phyloP scores from a whole-genome alignment of 2,113 vertebrate genomes.

The Eidolon helvum region DNA sequence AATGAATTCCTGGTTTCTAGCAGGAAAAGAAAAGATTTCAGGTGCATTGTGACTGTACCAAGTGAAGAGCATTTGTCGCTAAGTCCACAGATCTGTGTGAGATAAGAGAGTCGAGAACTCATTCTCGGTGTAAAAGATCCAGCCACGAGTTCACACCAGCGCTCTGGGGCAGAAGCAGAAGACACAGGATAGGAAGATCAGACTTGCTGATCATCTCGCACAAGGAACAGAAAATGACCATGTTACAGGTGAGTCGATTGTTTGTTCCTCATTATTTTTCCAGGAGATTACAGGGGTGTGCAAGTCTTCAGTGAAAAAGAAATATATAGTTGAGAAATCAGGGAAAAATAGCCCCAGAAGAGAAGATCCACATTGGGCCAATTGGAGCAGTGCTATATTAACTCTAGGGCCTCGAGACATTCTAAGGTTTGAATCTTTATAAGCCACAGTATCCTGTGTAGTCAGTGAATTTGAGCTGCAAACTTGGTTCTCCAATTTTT shows the following conservation, averaged over 20 bases:
- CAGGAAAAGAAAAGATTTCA: background rate
- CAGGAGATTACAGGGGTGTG: background rate
- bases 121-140: background rate
- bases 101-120: background rate
- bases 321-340: background rate
- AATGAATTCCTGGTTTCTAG: background rate
- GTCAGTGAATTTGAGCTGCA: background rate
- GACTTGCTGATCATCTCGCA: background rate
- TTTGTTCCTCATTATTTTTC: background rate
- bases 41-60: background rate
- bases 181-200: background rate
- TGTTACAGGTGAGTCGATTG: slow-evolving; percentile 34
- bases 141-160: background rate
- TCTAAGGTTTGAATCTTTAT: background rate
- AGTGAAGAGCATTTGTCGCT: background rate
- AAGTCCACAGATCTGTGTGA: background rate
- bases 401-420: background rate
- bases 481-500: background rate
- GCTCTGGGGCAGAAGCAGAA: background rate
- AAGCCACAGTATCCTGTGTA: background rate
- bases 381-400: background rate
- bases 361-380: background rate
- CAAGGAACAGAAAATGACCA: background rate
- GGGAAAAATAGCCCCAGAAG: background rate
- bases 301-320: background rate